Base-by-base conservation (phyloP, 2,113 vertebrate species). In the Meles meles region DNA sequence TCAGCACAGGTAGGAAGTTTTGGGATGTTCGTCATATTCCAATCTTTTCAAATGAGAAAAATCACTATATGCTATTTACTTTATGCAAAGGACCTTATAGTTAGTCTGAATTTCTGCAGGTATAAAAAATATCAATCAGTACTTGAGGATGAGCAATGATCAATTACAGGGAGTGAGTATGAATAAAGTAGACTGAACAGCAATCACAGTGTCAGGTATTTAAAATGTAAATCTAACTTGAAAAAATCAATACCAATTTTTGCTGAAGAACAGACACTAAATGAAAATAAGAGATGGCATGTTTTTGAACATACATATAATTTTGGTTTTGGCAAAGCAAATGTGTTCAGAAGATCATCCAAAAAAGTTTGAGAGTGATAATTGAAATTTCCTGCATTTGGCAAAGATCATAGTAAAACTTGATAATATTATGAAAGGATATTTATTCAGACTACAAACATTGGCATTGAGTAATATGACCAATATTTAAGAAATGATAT, bases 371-470 rank as follows among this genome's bases (percentile, higher is more conserved):
- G 18, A 82, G 7, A 49, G 67, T 83, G 85, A 94, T 98, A 95
- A 95, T 90, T 76, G 14, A 92, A 94, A 87, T 92, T 52, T 89
- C 57, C 31, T 39, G 44, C 15, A 65, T 72, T 93, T 98, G 96
- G 84, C 84, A 94, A 65, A 87, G 84, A 83, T 49, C 7, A 65
- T 49, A 90, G 44, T 59, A 90, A 96, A 95, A 90, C 25, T 85
- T 87, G 65, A 83, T 90, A 96, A 96, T 94, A 86, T 94, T 94
- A 39, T 90, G 81, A 92, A 97, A 94, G 77, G 88, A 92, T 82
- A 71, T 87, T 95, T 83, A 95, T 84, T 92, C 39, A 89, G n/a
- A 83, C 15, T 87, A 34, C 11, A 92, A 89, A 97, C 76, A 96
- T 27, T 94, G 94, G 85, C 89, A 96, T 42, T 52, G 90, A 77